A percentile compares a stretch with the other conserved stretches of the same genome.
These are phyloP conservation scores for Drosophila engyochracea DNA, from an alignment of 2,888 invertebrate genomes.

Conservation along the genomic window DNA sequence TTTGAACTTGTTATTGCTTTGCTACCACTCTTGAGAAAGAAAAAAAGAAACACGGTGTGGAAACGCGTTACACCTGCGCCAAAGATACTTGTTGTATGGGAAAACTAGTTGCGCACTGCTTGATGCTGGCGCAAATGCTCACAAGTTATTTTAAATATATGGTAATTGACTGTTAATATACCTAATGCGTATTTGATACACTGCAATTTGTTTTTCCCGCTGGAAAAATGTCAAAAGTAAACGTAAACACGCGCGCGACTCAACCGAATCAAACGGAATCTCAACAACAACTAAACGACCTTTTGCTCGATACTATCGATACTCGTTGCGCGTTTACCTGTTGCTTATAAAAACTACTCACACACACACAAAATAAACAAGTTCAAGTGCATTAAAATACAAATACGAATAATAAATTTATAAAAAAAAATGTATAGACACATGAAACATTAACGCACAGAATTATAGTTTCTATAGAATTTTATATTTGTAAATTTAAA, in stretches of 20 bases:
- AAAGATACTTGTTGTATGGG: constrained; percentile 10
- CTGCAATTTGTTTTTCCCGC: constrained; percentile 58
- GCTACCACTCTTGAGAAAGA: constrained; percentile 25
- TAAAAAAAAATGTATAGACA: background rate
- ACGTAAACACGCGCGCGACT: constrained; percentile 29
- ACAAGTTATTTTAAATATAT: constrained; percentile 9
- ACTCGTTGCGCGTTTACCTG: constrained; percentile 43
- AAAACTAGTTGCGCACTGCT: constrained; percentile 15
- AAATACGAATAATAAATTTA: background rate
- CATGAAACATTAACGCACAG: background rate
- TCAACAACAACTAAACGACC: constrained; percentile 63
- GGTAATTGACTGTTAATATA: constrained; percentile 16
- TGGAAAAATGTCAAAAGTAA: constrained; percentile 35
- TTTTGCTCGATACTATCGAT: constrained; percentile 40
- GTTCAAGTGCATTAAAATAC: background rate
- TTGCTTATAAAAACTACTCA: constrained; percentile 34
- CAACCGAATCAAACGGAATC: constrained; percentile 62
- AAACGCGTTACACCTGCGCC: constrained; percentile 58
- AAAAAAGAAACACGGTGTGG: constrained; percentile 20
- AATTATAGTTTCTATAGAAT: background rate
- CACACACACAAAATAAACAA: constrained; percentile 12
- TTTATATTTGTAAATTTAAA: constrained; percentile 1
- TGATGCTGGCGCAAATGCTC: constrained; percentile 4
- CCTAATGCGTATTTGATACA: constrained; percentile 13
- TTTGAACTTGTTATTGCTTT: constrained; percentile 69